Evolutionary conservation across 2,888 invertebrate genomes (phyloP).

Genomic region (Caenorhabditis afra): DNA sequence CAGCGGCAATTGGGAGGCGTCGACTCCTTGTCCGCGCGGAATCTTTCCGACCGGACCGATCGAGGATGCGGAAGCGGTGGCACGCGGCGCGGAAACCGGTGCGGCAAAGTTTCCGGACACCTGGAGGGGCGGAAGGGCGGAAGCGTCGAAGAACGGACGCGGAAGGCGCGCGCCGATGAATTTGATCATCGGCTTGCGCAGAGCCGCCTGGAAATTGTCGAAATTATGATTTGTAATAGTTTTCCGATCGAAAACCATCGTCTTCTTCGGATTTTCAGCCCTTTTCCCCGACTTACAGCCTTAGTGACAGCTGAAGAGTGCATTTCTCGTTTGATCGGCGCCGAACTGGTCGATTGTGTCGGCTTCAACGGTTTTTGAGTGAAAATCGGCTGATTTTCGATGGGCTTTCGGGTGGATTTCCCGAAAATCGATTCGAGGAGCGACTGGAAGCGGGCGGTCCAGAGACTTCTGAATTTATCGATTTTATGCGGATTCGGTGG

Average conservation of each 20-base stretch:
- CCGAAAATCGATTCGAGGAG: slow-evolving; percentile 48
- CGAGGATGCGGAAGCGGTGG: slow-evolving; percentile 63
- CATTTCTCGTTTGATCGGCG: slow-evolving; percentile 48
- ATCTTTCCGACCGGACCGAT: slow-evolving; percentile 74
- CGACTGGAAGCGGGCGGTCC: slow-evolving; percentile 51
- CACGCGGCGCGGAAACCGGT: slow-evolving; percentile 13
- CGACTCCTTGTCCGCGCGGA: slow-evolving; percentile 71
- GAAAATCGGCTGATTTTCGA: slow-evolving; percentile 12
- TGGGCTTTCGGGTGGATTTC: slow-evolving; percentile 11
- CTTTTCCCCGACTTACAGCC: slow-evolving; percentile 20
- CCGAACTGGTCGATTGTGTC: slow-evolving; percentile 2
- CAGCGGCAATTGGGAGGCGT: slow-evolving; percentile 66
- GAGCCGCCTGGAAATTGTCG: slow-evolving; percentile 32
- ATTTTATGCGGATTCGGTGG: neutral
- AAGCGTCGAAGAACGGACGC: slow-evolving; percentile 71
- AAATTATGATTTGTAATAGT: too few species aligned
- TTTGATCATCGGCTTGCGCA: slow-evolving; percentile 77
- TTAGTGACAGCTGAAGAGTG: slow-evolving; percentile 49
- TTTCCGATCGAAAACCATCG: too few species aligned
- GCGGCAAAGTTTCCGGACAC: slow-evolving; percentile 47
- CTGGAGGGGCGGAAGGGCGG: slow-evolving; percentile 58
- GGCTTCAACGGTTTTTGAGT: slow-evolving; percentile 1
- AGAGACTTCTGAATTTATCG: slow-evolving; percentile 35
- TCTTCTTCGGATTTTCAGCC: slow-evolving; percentile 2
- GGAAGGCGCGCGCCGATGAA: slow-evolving; percentile 78